Evolutionary conservation across 2,888 invertebrate species (phyloP).

Genomic region (Oligia latruncula): DNA sequence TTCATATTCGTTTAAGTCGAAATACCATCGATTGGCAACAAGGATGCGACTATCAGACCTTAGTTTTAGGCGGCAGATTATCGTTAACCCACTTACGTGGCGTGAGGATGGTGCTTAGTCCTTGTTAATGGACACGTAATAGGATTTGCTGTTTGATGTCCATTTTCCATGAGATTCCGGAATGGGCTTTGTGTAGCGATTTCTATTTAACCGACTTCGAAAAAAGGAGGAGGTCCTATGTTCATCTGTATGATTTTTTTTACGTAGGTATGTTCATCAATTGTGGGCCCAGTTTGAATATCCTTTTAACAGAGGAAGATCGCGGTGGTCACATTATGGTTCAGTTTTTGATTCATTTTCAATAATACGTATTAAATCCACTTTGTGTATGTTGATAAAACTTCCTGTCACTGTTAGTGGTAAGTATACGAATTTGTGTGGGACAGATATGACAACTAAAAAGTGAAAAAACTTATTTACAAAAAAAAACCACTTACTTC

Average conservation of each 20-base stretch:
- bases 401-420: neutral
- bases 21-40: neutral
- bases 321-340: neutral
- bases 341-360: too few species aligned
- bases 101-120: conserved; percentile 58
- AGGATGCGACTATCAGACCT: neutral
- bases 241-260: neutral
- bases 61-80: conserved; percentile 50
- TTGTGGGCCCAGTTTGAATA: neutral
- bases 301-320: neutral
- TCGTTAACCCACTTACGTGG: conserved; percentile 65
- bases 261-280: too few species aligned
- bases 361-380: too few species aligned
- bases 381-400: neutral
- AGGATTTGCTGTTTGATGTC: conserved; percentile 62
- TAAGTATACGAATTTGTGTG: too few species aligned
- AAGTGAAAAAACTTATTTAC: neutral
- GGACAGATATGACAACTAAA: neutral
- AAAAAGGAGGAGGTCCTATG: neutral
- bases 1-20: neutral
- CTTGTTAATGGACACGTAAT: conserved; percentile 65
- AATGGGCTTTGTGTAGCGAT: conserved; percentile 16
- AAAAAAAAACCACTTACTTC: neutral
- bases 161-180: conserved; percentile 52
- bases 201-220: neutral